phyloP scores from a whole-genome alignment of 2,888 invertebrate genomes.

The Monochamus alternatus region DNA sequence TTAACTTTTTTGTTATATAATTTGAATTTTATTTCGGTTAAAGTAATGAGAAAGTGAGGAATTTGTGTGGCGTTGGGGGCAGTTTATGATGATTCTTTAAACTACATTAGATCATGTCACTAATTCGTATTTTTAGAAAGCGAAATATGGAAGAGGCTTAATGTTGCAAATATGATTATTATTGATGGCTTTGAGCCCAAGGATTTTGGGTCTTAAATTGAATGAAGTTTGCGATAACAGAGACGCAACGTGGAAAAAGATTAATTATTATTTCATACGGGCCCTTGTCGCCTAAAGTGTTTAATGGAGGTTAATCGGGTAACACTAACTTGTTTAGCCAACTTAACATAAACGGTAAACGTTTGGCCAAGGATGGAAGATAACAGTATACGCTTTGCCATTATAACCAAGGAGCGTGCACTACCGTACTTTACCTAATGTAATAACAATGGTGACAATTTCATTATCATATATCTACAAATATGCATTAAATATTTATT shows the following conservation, averaged over 20 bases:
- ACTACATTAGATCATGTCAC: no score
- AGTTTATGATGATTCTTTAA: no score
- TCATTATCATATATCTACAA: not conserved
- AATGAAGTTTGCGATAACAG: no score
- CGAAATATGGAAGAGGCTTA: no score
- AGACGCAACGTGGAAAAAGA: not conserved
- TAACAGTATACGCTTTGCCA: not conserved
- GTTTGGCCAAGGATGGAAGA: not conserved
- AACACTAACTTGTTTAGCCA: conserved; percentile 7
- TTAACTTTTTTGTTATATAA: no score
- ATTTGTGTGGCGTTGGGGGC: no score
- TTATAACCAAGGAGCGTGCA: not conserved
- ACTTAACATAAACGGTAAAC: not conserved
- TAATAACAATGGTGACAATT: not conserved
- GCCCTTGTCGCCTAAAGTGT: not conserved
- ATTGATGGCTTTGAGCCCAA: no score
- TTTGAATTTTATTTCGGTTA: no score
- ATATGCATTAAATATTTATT: not conserved
- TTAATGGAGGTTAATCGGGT: not conserved
- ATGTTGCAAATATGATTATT: no score
- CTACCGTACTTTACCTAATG: not conserved
- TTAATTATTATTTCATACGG: not conserved
- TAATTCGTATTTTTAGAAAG: no score
- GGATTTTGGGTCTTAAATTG: no score
- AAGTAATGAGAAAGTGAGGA: no score